Base-by-base conservation (phyloP, 1,140 invertebrate species). In the Hyposmocoma kahamanoa region DNA sequence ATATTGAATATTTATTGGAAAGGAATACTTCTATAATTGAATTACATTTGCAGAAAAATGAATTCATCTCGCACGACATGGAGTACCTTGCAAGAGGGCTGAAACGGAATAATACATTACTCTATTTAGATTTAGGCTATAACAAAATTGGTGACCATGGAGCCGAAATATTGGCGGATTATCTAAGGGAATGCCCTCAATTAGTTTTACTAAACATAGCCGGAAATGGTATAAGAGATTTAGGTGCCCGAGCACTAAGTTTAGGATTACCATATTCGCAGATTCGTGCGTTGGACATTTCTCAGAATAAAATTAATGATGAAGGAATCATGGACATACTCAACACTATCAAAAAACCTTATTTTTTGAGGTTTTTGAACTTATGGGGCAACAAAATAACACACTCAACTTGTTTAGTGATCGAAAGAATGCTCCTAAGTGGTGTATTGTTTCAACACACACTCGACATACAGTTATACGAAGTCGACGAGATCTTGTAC, bases 71-170 rank as follows among this genome's bases (percentile, higher is more conserved):
- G 0, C 89, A 90, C 38, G 89, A 90, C 56, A 68, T 90, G 1
- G 89, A 90, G 59, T 80, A 74, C 24, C 64, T 91, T 50, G 53
- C 87, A 8, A 52, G 70, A 34, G 88, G 90, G 18, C 69, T 89
- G 36, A 55, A 57, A 26, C 42, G 52, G 6, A 90, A 90, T 53
- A 74, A 65, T 20, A 86, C 85, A 0, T 57, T 91, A 15, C 44
- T 71, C 15, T 71, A 89, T 20, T 61, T 91, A 6, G 88, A 91
- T 74, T 67, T 91, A 11, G 84, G 80, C 2, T 87, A 68, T 46
- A 91, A 91, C 53, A 86, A 72, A 52, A 87, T 91, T 2, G 88
- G 87, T 1, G 87, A 90, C 72, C 72, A 88, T 39, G 89, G 89
- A 3, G 62, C 79, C 0, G 84, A 88, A 52, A 51, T 87, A 28